Evolutionary conservation across 2,888 invertebrate genomes (phyloP), one percentile per base, ranked within the genome.

Genomic region (Pandemis cinnamomeana): DNA sequence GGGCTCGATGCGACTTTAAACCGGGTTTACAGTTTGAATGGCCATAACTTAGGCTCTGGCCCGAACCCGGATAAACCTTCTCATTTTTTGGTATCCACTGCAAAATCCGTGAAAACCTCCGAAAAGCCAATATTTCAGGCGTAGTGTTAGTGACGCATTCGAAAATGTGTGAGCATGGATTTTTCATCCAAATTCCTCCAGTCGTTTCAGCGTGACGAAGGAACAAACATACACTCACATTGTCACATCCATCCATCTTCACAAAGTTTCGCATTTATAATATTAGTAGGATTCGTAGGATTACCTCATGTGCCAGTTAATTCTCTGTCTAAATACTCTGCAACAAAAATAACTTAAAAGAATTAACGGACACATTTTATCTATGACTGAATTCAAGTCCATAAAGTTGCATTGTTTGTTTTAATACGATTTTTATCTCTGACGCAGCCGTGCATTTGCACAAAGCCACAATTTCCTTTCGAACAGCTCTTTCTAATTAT

Each of bases 61-160:
- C 41, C 41, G 46, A 63, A 42, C 73, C 64, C 64, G 44, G 69
- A 60, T 70, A 73, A 73, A 64, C 64, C 73, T 42, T 51, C 69
- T 69, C 69, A 73, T 73, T 73, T 73, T 73, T 73, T 70, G 73
- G 73, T 69, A 70, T 69, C 64, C 64, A 64, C 64, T 73, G 69
- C 27, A 64, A 70, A 69, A 64, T 69, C 67, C 63, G 8, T 46
- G 36, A 27, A 36, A 48, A 42, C 55, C 20, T 53, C n/a, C 15
- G n/a, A 27, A 20, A 7, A 46, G 7, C 42, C 64, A 46, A 69
- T 73, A 73, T 69, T 73, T 73, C 72, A 73, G 63, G 61, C 62
- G 58, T 72, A 55, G 48, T 63, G 15, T n/a, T 55, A 60, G 42
- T 51, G 55, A 64, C 51, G 48, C 51, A 64, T 48, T 15, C 27